Evolutionary conservation across 1,140 invertebrate species (phyloP).

Genomic region (Aphis craccivora): DNA sequence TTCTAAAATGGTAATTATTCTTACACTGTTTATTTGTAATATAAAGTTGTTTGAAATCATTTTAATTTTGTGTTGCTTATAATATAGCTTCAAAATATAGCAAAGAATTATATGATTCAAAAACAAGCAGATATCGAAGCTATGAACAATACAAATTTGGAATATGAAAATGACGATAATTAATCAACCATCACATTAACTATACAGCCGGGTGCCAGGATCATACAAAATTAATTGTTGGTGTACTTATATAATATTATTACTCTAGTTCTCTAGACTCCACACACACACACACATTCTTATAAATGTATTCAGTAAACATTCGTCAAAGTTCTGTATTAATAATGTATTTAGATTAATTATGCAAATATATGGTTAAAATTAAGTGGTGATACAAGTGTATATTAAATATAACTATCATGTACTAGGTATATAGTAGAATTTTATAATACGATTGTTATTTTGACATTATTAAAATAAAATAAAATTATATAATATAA

Average conservation of each 20-base stretch:
- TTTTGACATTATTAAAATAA: too few relatives aligned
- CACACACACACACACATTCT: not conserved
- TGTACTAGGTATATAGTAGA: too few relatives aligned
- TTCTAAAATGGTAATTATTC: slow-evolving; percentile 12
- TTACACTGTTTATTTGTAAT: not conserved
- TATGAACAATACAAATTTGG: not conserved
- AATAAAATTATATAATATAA: too few relatives aligned
- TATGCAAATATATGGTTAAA: not conserved
- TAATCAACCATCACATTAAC: not conserved
- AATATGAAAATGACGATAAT: not conserved
- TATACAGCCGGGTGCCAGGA: not conserved
- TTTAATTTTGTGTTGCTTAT: not conserved
- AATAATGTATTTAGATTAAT: not conserved
- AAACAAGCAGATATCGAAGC: not conserved
- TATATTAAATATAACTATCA: too few relatives aligned
- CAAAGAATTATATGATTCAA: not conserved
- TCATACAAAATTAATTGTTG: not conserved
- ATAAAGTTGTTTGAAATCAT: not conserved
- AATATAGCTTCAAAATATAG: not conserved
- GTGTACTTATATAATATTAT: not conserved
- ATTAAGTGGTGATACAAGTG: not conserved
- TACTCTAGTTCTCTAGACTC: not conserved
- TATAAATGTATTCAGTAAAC: not conserved
- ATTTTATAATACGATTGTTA: too few relatives aligned
- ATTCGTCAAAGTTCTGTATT: not conserved